These are phyloP conservation scores for Corydoras maculifer DNA, from an alignment of 2,113 vertebrate species.

Conservation along the genomic window DNA sequence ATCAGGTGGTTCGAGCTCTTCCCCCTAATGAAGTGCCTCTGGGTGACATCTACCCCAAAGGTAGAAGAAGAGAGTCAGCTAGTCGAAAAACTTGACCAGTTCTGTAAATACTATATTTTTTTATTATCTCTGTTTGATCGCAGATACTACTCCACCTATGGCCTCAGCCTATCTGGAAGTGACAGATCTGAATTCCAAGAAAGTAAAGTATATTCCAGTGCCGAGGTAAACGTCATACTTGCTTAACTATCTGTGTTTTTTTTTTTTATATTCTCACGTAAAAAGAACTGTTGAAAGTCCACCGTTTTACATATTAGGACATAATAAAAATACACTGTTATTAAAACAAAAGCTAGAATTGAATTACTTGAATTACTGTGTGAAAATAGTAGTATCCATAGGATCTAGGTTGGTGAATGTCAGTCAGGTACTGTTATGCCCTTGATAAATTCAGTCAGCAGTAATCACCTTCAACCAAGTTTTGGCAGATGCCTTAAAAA, in stretches of 20 bases:
- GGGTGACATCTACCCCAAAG: slow-evolving; percentile 86
- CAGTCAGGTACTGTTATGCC: too few species aligned
- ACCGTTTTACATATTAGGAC: too few species aligned
- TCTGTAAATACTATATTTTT: too few species aligned
- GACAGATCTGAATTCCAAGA: slow-evolving; percentile 88
- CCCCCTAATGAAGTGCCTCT: slow-evolving; percentile 80
- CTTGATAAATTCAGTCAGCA: too few species aligned
- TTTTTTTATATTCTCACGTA: not conserved
- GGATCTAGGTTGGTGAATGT: too few species aligned
- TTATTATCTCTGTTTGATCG: slow-evolving; percentile 42
- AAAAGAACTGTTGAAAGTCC: too few species aligned
- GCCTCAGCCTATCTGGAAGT: slow-evolving; percentile 88
- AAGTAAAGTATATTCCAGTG: slow-evolving; percentile 88
- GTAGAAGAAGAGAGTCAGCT: slow-evolving; percentile 50
- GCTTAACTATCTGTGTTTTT: not conserved
- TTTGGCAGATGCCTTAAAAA: too few species aligned
- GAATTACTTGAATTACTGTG: too few species aligned
- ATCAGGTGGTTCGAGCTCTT: slow-evolving; percentile 84
- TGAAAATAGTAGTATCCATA: too few species aligned
- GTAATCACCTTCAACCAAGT: too few species aligned
- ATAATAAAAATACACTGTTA: too few species aligned
- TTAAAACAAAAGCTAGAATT: too few species aligned
- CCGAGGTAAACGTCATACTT: slow-evolving; percentile 71
- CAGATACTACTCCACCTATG: slow-evolving; percentile 80
- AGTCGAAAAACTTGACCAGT: not conserved